Base-by-base conservation (phyloP, 2,888 invertebrate genomes). In the Phaedon cochleariae region DNA sequence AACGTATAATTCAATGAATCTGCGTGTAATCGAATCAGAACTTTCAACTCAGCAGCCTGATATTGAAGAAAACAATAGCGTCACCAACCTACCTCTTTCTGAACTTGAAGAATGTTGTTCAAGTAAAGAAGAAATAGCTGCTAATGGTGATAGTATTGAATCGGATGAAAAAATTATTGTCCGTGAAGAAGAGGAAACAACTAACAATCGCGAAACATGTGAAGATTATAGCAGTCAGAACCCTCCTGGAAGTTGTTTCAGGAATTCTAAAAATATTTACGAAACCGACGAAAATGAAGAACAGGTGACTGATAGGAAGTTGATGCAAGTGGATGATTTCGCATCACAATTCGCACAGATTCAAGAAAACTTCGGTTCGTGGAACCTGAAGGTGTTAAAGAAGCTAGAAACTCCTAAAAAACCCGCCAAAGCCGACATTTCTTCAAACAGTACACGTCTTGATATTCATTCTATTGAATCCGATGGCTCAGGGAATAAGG, bases 311-410 rank as follows among this genome's bases (percentile, higher is more conserved):
- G 62, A 29, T 29, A 74, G 76, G 37, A 74, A 68, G 17, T 52
- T 76, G 21, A 71, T 76, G 64, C 69, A 71, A 63, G 67, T 76
- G 31, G 76, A 73, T 58, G 74, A 74, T 58, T 76, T 76, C 45
- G 76, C 72, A 3, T 71, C 60, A 21, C 67, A 70, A 58, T 45
- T 76, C 9, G 74, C 75, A 58, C 64, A 71, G 62, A 71, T 76
- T 22, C 72, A 74, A 54, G 62, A 68, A 54, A 68, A 73, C 49
- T 74, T 73, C 15, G 74, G 74, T n/a, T 60, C 74, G 17, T 75
- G 73, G 69, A 69, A 70, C 41, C 12, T 41, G 41, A 41, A 41
- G 15, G 15, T 22, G 46, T 48, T 18, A 62, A 53, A 58, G 51
- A 61, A 29, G 45, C 26, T 21, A 18, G 26, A 10, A 18, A 41